Base-by-base conservation (phyloP, 2,113 vertebrate species). In the Bubalus kerabau region DNA sequence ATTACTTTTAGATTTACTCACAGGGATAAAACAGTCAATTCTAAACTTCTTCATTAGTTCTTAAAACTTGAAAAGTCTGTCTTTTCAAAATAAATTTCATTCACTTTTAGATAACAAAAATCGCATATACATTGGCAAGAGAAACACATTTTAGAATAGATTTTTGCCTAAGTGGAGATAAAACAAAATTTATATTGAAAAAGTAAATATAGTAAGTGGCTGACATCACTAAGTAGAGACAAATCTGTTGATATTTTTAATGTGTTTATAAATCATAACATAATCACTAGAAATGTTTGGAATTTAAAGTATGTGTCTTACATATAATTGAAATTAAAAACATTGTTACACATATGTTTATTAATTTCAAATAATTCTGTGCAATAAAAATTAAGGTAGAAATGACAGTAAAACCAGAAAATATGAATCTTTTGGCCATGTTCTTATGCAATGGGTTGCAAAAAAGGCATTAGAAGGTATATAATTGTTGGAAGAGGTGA, bases 121-220 rank as follows among this genome's bases (percentile, higher is more conserved):
- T 24, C 48, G 21, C 62, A 64, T n/a, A 62, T 30, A 40, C 10
- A 62, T 5, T 76, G 19, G 6, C 32, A 85, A 67, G 3, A 83
- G 3, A 87, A 48, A 4, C 24, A 90, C 48, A 87, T 50, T 97
- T 95, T 76, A 95, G 30, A n/a, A 74, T 48, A 80, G 24, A 36
- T 54, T 92, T 90, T 92, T 97, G 19, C 9, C 76, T 52, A 57
- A 59, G 2, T 89, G 17, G 56, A 95, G 24, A 67, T 91, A 2
- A 80, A 95, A 95, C 82, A 7, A 97, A 92, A 80, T 84, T 93
- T 95, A 87, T n/a, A 64, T 88, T 83, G 14, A 81, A 92, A 96
- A 94, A 74, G 7, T 56, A 52, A 95, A 57, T 64, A 62, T 2
- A 30, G 15, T 80, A 87, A 90, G 5, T 92, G 36, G 1, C 5